A percentile compares a stretch with the other conserved stretches of the same genome.
Evolutionary conservation across 1,140 invertebrate species (phyloP).

Genomic region (Wasmannia auropunctata): DNA sequence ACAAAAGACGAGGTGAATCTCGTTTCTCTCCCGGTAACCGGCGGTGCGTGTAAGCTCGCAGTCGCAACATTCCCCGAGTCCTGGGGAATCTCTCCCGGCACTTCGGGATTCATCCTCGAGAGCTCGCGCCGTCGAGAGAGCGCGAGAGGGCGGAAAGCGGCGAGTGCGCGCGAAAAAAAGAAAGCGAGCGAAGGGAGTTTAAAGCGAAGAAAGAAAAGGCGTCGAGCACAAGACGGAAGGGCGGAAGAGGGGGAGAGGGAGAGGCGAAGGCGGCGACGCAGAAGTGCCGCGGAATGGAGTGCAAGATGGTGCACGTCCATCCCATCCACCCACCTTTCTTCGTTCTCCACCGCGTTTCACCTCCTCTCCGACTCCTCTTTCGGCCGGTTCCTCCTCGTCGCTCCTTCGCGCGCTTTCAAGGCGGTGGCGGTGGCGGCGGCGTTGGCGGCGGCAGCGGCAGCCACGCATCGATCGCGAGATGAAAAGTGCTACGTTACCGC

Average conservation of each 20-base stretch:
- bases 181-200: not conserved
- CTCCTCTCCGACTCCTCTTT: not conserved
- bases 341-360: not conserved
- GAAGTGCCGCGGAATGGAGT: conserved; percentile 70
- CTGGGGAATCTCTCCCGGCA: conserved; percentile 18
- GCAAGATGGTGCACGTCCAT: conserved; percentile 68
- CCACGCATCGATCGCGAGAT: conserved; percentile 48
- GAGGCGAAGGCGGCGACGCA: conserved; percentile 66
- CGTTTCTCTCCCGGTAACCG: conserved; percentile 50
- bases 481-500: conserved; percentile 53
- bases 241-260: too few relatives aligned
- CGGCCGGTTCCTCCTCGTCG: not conserved
- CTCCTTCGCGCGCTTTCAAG: conserved; percentile 23
- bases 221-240: conserved; percentile 27
- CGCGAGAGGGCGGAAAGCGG: not conserved
- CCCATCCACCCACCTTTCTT: conserved; percentile 54
- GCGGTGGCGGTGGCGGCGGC: not conserved
- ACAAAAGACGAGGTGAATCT: conserved; percentile 22
- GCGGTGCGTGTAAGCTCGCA: conserved; percentile 62
- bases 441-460: not conserved
- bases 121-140: not conserved
- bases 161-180: not conserved
- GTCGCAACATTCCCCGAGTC: conserved; percentile 57
- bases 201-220: conserved; percentile 61
- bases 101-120: conserved; percentile 52